Base-by-base conservation (phyloP, 2,113 vertebrate species). In the Sigmodon hispidus region DNA sequence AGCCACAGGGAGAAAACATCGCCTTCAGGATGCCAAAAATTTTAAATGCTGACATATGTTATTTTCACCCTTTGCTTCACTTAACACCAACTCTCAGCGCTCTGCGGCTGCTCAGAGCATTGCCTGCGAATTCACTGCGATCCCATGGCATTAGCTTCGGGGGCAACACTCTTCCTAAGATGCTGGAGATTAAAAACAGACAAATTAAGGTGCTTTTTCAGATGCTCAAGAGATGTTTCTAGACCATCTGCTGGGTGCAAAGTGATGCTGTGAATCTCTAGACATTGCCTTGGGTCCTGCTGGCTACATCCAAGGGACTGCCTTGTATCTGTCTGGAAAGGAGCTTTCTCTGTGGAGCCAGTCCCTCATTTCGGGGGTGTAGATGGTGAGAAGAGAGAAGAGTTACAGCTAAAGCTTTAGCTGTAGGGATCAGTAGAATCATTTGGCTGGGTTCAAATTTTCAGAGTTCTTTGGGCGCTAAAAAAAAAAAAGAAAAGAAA, bases 141-240 rank as follows among this genome's bases (percentile, higher is more conserved):
- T 12, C 19, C 93, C 21, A 16, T 7, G 24, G 88, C 69, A 36
- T 52, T 52, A 50, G 61, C 72, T 34, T 65, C 1, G 31, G 13
- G 21, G 83, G 72, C 73, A 59, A 50, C 12, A 31, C 12, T 63
- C 90, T 89, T 87, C 79, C 57, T 69, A 75, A 92, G 52, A 93
- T 65, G 69, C 22, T 36, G n/a, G 50, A 75, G 12, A 43, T 55
- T 55, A 40, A 15, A 83, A 29, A 83, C 16, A 13, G 65, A 31
- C 80, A 67, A n/a, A 1, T 67, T 76, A 52, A 77, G 48, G 12
- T 84, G 63, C 63, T 90, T 92, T 93, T 89, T 59, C 50, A 72
- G 22, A 87, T 85, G 67, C 55, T 45, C 61, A 48, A 92, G 76
- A 89, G n/a, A 31, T 95, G 92, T 79, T 94, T 91, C 75, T 63